phyloP scores from a whole-genome alignment of 2,113 vertebrate species.

The Ceuthmochares aereus region DNA sequence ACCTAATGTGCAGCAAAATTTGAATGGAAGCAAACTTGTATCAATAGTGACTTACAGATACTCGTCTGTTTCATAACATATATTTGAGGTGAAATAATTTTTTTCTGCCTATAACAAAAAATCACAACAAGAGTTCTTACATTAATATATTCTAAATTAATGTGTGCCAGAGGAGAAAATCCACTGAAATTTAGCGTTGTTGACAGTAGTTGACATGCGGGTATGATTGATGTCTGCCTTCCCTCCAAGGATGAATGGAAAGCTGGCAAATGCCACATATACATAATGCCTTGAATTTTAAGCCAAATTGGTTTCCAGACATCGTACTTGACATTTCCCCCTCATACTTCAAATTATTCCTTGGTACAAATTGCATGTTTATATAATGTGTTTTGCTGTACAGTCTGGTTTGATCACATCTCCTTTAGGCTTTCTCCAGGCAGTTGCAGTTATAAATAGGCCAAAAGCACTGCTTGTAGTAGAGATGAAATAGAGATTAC shows the following conservation, averaged over 20 bases:
- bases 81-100: neutral
- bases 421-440: constrained; percentile 47
- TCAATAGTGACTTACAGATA: neutral
- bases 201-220: constrained; percentile 18
- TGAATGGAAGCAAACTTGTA: neutral
- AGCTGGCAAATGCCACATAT: constrained; percentile 50
- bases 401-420: constrained; percentile 44
- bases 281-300: constrained; percentile 36
- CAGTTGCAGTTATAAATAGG: constrained; percentile 51
- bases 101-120: neutral
- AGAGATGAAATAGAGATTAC: constrained; percentile 32
- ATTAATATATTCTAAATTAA: constrained; percentile 8
- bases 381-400: constrained; percentile 38
- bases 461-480: constrained; percentile 15
- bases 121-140: neutral
- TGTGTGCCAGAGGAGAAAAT: neutral
- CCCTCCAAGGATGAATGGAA: constrained; percentile 15
- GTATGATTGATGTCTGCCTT: constrained; percentile 43
- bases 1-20: neutral
- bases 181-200: neutral
- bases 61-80: neutral
- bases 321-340: constrained; percentile 41
- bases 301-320: constrained; percentile 19
- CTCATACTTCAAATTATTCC: constrained; percentile 30
- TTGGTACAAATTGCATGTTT: constrained; percentile 21